Percentiles rank a stretch among this genome's conserved stretches.
These are phyloP conservation scores for Acheta domesticus DNA, from an alignment of 2,888 invertebrate genomes.

Conservation along the genomic window DNA sequence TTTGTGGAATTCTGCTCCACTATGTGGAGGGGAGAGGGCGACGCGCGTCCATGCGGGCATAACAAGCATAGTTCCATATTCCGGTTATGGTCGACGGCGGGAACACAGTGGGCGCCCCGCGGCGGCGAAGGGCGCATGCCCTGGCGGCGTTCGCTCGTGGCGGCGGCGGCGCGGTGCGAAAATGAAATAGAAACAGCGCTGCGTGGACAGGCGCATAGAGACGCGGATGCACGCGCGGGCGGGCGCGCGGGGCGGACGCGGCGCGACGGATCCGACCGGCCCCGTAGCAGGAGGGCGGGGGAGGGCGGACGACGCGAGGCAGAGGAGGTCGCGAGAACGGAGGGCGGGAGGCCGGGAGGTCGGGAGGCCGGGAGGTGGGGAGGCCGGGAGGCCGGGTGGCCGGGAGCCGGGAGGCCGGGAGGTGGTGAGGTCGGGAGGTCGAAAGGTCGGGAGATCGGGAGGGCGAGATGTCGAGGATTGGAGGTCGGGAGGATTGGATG, in stretches of 20 bases:
- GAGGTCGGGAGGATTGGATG: no score
- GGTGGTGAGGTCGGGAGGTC: no score
- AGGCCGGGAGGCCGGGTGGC: no score
- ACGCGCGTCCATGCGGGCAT: background rate
- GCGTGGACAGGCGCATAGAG: background rate
- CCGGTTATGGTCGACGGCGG: conserved; percentile 8
- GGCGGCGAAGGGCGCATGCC: background rate
- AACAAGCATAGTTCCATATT: conserved; percentile 18
- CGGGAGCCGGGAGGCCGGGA: no score
- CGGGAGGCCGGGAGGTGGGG: no score
- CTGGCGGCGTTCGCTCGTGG: background rate
- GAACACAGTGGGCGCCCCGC: background rate
- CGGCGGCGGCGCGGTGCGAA: background rate
- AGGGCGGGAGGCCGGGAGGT: no score
- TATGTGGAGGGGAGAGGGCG: background rate
- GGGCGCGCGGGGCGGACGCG: background rate
- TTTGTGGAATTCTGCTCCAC: no score
- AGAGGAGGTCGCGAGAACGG: no score
- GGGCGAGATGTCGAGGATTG: no score
- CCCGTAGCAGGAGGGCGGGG: background rate
- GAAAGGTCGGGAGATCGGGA: no score
- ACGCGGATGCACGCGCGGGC: background rate
- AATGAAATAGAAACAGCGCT: background rate
- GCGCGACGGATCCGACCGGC: background rate
- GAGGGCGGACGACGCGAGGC: background rate